phyloP scores from a whole-genome alignment of 2,888 invertebrate genomes.

The Eupithecia subfuscata region DNA sequence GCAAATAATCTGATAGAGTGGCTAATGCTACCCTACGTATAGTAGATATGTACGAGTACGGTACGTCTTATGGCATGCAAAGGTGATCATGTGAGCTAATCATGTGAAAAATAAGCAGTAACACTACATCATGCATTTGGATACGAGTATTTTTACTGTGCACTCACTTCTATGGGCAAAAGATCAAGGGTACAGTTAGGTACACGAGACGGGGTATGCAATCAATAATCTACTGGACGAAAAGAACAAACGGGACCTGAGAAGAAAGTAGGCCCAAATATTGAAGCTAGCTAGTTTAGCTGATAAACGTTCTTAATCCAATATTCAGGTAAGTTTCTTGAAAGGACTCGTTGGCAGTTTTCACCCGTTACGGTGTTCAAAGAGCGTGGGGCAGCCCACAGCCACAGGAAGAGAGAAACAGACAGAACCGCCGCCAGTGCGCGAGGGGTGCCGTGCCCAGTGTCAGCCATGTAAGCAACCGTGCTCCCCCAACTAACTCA shows the following conservation, averaged over 20 bases:
- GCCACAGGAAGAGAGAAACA: slow-evolving; percentile 85
- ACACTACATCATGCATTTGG: slow-evolving; percentile 41
- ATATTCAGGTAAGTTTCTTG: not conserved
- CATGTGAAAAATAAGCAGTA: slow-evolving; percentile 39
- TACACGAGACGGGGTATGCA: slow-evolving; percentile 26
- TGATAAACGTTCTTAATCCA: not conserved
- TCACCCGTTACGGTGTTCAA: slow-evolving; percentile 58
- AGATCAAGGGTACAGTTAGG: slow-evolving; percentile 8
- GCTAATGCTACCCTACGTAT: slow-evolving; percentile 10
- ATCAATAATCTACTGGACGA: slow-evolving; percentile 5
- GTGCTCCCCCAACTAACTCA: slow-evolving; percentile 76
- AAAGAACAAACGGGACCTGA: not conserved
- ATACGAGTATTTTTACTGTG: slow-evolving; percentile 36
- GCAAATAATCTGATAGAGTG: slow-evolving; percentile 25
- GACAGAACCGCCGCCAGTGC: slow-evolving; percentile 84
- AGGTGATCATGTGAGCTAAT: slow-evolving; percentile 30
- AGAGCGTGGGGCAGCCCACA: slow-evolving; percentile 80
- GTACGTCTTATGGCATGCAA: slow-evolving; percentile 35
- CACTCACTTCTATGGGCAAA: slow-evolving; percentile 38
- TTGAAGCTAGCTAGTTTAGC: not conserved
- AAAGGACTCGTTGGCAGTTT: not conserved
- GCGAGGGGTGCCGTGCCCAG: slow-evolving; percentile 78
- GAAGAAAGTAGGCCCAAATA: not conserved
- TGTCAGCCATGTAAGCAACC: slow-evolving; percentile 77
- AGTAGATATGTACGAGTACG: not conserved